Evolutionary conservation across 2,888 invertebrate species (phyloP).

Genomic region (Tenthredo scrophulariae): DNA sequence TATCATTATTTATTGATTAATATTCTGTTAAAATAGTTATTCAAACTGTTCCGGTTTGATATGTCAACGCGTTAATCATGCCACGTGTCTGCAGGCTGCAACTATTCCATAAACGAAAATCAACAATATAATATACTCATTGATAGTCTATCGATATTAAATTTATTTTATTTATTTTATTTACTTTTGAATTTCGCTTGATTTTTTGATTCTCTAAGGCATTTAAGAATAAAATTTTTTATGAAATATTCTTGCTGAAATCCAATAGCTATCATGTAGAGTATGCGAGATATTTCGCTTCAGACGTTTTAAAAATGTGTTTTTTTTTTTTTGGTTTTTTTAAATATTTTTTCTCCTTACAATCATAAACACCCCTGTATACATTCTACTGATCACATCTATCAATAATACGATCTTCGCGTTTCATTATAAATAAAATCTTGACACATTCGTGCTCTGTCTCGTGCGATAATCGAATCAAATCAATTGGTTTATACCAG

Average conservation of each 20-base stretch:
- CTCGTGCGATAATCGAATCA: neutral
- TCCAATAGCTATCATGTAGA: neutral
- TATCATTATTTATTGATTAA: neutral
- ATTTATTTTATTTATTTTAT: neutral
- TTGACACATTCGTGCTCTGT: neutral
- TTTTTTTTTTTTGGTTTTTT: neutral
- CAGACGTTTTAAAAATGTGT: neutral
- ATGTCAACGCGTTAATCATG: slow-evolving; percentile 27
- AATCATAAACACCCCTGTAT: neutral
- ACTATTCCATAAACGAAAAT: neutral
- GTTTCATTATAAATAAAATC: neutral
- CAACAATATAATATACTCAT: slow-evolving; percentile 4
- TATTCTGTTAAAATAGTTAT: slow-evolving; percentile 27
- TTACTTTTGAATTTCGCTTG: slow-evolving; percentile 18
- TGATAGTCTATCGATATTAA: slow-evolving; percentile 12
- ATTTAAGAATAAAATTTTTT: neutral
- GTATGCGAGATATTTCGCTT: neutral
- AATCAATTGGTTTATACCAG: neutral
- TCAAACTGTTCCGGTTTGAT: slow-evolving; percentile 41
- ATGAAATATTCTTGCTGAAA: neutral
- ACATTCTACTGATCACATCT: neutral
- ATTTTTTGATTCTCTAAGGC: slow-evolving; percentile 25
- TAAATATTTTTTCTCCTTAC: neutral
- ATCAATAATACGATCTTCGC: neutral
- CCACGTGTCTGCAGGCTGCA: slow-evolving; percentile 2